Evolutionary conservation across 2,888 invertebrate species (phyloP), one percentile per base, ranked within the genome.

Genomic region (Vanessa cardui): DNA sequence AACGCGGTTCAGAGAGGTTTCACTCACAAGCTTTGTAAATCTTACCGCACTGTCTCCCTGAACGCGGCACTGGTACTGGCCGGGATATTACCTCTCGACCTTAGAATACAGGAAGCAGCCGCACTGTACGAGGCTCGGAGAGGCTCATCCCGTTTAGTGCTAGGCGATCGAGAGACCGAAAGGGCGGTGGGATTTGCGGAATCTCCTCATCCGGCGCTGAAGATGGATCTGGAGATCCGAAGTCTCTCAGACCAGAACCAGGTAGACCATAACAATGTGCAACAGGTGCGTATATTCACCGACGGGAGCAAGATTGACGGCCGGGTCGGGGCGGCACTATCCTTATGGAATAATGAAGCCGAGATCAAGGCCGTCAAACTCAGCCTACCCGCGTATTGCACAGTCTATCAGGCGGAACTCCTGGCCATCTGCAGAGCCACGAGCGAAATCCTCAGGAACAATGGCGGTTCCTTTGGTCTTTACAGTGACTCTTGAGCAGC

Each of bases 31-130:
- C 65, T 73, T 0, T 49, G 70, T 70, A 4, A 61, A 58, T 66
- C 73, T 0, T 71, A 74, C 50, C 56, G 73, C 0, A 74, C 73
- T 12, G 45, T 71, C 8, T 74, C 75, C 0, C 63, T 74, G 3
- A 68, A 49, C 16, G 63, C 75, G 8, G 70, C 75, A 9, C 52
- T 73, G 0, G 45, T 66, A 0, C 54, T 77, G 44, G 49, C 76
- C 2, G 74, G 75, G 5, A 12, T 76, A 0, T 66, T 76, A 4
- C 73, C 75, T 0, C 61, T 76, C 0, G 75, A 77, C 65, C 60
- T 76, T 0, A 60, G 75, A 39, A 59, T 76, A 0, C 50, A 33
- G 12, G 76, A 78, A 58, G 60, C 66, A 0, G 71, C 70, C 1
- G 26, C 4, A 0, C 59, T 73, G 0, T 73, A 65, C 18, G 20